Base-by-base conservation (phyloP, 2,888 invertebrate species). In the Andrena camellia region DNA sequence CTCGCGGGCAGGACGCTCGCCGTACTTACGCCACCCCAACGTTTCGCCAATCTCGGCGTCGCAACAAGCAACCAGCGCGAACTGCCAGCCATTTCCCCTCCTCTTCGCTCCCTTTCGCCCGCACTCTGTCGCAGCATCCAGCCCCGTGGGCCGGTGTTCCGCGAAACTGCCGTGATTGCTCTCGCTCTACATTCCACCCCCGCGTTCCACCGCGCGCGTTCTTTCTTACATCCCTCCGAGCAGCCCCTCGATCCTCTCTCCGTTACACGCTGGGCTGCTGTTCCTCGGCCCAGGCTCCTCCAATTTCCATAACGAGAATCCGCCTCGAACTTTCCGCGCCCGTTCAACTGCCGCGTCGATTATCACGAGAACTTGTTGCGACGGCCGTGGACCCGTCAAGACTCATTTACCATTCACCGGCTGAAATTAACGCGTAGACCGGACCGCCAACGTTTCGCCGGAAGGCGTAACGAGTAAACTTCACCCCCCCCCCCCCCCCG, bases 261-360 rank as follows among this genome's bases (percentile, higher is more conserved):
- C 77, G 79, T 85, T 72, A 77, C 75, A 50, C 67, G 67, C 63
- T 42, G 26, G 26, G 71, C 63, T 72, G 52, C 64, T 80, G 79
- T 78, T 83, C 83, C 85, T 86, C 82, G 81, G 86, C 70, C 13
- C 13, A 60, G 67, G 80, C 67, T 70, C 86, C 78, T 86, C 76
- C 90, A 91, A 90, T 92, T 90, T 88, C 86, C 87, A 86, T 92
- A 91, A 92, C 90, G 90, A 92, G 90, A 90, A 88, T 86, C 86
- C 87, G 62, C 60, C 63, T 5, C 13, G 59, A 75, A 75, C 17
- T 83, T 75, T 72, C 74, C 78, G 70, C 67, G 73, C 20, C 35
- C 74, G 77, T 82, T 77, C 82, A 82, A 62, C 77, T 67, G 81
- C 70, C 75, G 81, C 83, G 64, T 78, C 78, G 83, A 82, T 81